phyloP scores from a whole-genome alignment of 2,797 vertebrate species.

The Phrynocephalus guinanensis region DNA sequence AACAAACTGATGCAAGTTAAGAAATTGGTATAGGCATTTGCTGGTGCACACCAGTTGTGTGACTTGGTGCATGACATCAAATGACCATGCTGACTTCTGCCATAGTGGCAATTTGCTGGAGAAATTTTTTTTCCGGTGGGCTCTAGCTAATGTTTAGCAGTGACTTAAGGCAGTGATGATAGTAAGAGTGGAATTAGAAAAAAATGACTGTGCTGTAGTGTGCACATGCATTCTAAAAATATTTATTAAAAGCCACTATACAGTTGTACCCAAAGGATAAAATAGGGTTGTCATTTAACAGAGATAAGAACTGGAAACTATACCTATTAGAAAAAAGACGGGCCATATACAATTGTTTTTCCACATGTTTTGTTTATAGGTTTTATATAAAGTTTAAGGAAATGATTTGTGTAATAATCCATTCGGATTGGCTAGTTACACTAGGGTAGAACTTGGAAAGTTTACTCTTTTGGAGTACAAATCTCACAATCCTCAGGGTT shows the following conservation, averaged over 20 bases:
- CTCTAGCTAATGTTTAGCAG: too few species aligned
- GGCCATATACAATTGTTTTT: neutral
- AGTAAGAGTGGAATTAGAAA: too few species aligned
- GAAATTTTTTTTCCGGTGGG: too few species aligned
- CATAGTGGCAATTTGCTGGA: too few species aligned
- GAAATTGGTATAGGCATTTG: too few species aligned
- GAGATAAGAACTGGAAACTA: neutral
- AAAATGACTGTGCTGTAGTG: neutral
- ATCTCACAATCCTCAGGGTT: too few species aligned
- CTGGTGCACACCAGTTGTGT: too few species aligned
- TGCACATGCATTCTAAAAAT: neutral
- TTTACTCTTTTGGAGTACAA: too few species aligned
- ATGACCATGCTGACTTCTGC: too few species aligned
- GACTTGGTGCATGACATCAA: too few species aligned
- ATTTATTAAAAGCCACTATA: neutral
- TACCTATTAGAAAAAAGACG: neutral
- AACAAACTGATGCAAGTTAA: too few species aligned
- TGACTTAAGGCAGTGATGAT: too few species aligned
- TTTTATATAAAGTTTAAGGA: neutral
- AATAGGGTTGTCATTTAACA: neutral
- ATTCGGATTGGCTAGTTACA: conserved; percentile 48
- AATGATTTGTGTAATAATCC: neutral
- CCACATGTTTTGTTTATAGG: neutral
- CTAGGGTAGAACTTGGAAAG: conserved; percentile 16
- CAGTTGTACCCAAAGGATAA: neutral